Percentiles rank a stretch among this genome's conserved stretches.
Evolutionary conservation across 2,888 invertebrate species (phyloP).

Genomic region (Andrena trimmerana): DNA sequence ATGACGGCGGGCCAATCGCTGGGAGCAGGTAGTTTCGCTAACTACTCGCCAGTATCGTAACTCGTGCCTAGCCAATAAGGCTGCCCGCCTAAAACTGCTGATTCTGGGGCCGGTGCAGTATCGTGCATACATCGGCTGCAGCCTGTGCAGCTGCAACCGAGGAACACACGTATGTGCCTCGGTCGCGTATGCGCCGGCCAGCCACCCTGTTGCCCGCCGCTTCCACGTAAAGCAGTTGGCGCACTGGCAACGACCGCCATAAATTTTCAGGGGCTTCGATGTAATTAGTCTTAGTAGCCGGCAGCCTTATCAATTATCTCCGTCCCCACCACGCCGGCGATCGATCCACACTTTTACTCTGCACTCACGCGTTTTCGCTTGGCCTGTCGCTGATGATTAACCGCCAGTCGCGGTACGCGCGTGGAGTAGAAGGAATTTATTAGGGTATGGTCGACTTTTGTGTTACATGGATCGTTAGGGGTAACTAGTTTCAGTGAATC

Average conservation of each 20-base stretch:
- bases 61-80: slow-evolving; percentile 57
- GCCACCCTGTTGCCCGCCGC: slow-evolving; percentile 11
- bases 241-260: slow-evolving; percentile 36
- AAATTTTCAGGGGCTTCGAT: slow-evolving; percentile 37
- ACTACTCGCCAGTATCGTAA: slow-evolving; percentile 67
- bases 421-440: background rate
- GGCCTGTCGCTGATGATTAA: slow-evolving; percentile 13
- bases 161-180: background rate
- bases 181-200: background rate
- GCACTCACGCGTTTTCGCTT: background rate
- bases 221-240: slow-evolving; percentile 29
- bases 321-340: background rate
- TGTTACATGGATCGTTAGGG: too few relatives aligned
- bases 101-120: slow-evolving; percentile 22
- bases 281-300: slow-evolving; percentile 43
- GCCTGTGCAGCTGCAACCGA: slow-evolving; percentile 1
- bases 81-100: slow-evolving; percentile 38
- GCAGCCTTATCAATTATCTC: slow-evolving; percentile 38
- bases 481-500: too few relatives aligned
- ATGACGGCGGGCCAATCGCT: background rate
- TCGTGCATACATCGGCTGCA: slow-evolving; percentile 20
- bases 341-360: slow-evolving; percentile 5
- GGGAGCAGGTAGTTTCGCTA: slow-evolving; percentile 61
- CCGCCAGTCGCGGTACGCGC: background rate
- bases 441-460: background rate